Conservation (phyloP, 2,797 vertebrate genomes). For the Loriculus beryllinus region DNA sequence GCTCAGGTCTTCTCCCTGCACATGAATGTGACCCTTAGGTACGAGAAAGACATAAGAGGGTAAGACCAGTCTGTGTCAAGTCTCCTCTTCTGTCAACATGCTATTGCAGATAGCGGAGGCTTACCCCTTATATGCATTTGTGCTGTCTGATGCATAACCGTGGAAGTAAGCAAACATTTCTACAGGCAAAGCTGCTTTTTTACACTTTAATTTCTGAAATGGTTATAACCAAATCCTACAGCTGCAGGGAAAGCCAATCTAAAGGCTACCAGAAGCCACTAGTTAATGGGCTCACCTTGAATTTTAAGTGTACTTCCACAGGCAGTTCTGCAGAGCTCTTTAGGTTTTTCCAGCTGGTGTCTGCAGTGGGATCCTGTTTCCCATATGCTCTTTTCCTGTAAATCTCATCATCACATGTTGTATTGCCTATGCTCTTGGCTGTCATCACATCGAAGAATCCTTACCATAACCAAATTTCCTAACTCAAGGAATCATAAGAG, state of each 20-base stretch:
- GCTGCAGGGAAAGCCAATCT: not conserved
- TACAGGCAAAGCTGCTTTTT: not conserved
- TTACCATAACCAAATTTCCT: not conserved
- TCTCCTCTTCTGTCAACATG: not conserved
- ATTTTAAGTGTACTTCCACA: not conserved
- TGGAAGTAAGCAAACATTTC: not conserved
- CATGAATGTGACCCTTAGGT: not conserved
- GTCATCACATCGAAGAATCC: not conserved
- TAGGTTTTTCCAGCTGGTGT: not conserved
- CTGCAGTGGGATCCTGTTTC: not conserved
- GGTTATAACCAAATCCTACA: not conserved
- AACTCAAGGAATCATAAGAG: not conserved
- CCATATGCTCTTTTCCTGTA: not conserved
- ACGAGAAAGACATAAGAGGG: not conserved
- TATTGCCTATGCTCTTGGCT: not conserved
- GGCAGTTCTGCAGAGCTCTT: not conserved
- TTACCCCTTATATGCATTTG: not conserved
- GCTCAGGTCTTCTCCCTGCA: not conserved
- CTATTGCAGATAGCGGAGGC: not conserved
- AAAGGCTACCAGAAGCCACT: not conserved
- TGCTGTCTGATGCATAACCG: not conserved
- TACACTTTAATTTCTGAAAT: not conserved
- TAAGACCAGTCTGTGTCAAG: not conserved
- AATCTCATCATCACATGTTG: not conserved
- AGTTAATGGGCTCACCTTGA: not conserved